A percentile compares a stretch with the other conserved stretches of the same genome.
phyloP scores from a whole-genome alignment of 2,797 vertebrate genomes.

The Molossus molossus region DNA sequence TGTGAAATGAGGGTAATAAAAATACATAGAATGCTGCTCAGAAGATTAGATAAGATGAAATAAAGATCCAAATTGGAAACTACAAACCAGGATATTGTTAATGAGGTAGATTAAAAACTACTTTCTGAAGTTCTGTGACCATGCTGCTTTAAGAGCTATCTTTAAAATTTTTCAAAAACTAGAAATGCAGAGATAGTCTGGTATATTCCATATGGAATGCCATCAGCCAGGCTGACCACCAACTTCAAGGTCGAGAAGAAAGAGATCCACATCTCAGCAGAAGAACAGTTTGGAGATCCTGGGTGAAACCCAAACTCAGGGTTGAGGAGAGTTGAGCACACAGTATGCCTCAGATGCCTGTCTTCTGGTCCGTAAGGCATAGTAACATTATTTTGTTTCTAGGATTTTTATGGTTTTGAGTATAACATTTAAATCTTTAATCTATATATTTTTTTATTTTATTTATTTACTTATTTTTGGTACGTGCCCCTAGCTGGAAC shows the following conservation, averaged over 20 bases:
- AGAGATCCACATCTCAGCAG: background rate
- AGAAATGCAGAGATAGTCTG: background rate
- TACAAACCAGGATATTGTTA: background rate
- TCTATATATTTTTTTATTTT: too few relatives aligned
- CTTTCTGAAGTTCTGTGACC: background rate
- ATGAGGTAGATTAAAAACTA: background rate
- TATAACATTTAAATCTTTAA: too few relatives aligned
- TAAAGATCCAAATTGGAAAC: background rate
- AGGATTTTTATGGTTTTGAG: too few relatives aligned
- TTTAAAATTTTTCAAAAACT: background rate
- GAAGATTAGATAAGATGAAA: background rate
- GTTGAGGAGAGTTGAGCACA: background rate
- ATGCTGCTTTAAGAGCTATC: background rate
- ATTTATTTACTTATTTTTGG: too few relatives aligned
- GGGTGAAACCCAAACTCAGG: background rate
- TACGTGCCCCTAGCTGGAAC: too few relatives aligned
- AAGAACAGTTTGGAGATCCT: background rate
- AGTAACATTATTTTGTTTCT: background rate
- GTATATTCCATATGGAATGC: background rate
- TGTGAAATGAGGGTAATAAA: slow-evolving; percentile 13
- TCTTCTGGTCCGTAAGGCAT: background rate
- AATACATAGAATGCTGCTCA: background rate
- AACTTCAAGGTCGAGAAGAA: background rate
- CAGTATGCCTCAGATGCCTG: fast-evolving
- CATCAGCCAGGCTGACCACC: background rate